Conservation (phyloP, 2,888 invertebrate species). For the Epirrita christyi region DNA sequence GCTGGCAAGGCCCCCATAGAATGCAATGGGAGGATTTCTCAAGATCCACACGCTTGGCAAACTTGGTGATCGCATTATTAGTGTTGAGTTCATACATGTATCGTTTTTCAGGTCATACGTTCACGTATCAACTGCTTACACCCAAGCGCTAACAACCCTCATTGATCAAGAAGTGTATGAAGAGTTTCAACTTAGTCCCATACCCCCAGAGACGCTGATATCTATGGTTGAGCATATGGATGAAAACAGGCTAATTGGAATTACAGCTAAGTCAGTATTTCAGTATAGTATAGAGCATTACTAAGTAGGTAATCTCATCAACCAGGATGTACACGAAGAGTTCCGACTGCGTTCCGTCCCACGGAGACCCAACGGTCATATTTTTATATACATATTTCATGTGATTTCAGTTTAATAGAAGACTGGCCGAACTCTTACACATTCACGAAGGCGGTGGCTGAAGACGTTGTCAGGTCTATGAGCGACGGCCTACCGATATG, state of each 20-base stretch:
- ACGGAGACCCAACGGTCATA: background rate
- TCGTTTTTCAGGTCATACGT: too few relatives aligned
- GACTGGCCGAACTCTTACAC: conserved; percentile 24
- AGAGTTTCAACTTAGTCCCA: conserved; percentile 37
- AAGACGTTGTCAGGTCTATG: conserved; percentile 12
- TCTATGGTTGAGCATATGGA: too few relatives aligned
- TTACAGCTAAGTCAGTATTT: background rate
- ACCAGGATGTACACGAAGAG: too few relatives aligned
- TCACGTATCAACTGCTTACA: conserved; percentile 15
- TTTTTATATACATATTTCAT: background rate
- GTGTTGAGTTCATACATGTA: too few relatives aligned
- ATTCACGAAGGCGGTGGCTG: conserved; percentile 14
- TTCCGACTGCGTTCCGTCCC: too few relatives aligned
- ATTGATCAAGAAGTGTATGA: conserved; percentile 37
- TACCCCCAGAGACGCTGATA: conserved; percentile 29
- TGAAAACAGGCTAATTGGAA: too few relatives aligned
- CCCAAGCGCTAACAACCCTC: conserved; percentile 21
- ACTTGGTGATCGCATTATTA: background rate
- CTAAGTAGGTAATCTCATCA: background rate
- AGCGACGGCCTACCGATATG: conserved; percentile 15
- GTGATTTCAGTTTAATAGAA: conserved; percentile 10
- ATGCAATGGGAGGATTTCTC: background rate
- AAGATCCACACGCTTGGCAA: too few relatives aligned
- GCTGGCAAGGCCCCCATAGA: background rate
- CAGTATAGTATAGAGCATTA: background rate